Evolutionary conservation across 2,113 vertebrate species (phyloP), one percentile per base, ranked within the genome.

Genomic region (Hiodon tergisus): DNA sequence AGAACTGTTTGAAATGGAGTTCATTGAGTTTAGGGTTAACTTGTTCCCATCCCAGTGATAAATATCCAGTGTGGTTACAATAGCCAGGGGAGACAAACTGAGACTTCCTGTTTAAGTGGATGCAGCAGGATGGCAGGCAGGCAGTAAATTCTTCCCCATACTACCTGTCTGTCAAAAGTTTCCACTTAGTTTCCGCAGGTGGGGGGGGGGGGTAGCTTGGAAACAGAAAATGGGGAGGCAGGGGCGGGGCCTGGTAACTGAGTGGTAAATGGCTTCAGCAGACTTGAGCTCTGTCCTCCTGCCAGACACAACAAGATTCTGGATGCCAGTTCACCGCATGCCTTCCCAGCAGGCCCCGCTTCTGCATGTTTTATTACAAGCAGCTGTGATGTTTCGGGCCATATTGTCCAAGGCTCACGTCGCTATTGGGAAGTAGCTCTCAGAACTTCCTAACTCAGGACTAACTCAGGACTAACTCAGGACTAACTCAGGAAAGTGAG

Each of bases 221-320:
- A 31, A 31, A 31, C 31, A 31, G 31, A 31, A 31, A 31, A 31
- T 0, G 31, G 31, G 31, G 31, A 31, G 31, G 31, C 31, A 31
- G 31, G 31, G 31, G 31, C 31, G 31, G 31, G 31, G 31, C 31
- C 31, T 31, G 31, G 31, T 31, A 31, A 31, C 2, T 31, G 31
- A 31, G 31, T 31, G 31, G 31, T 57, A 83, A 79, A 89, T 84
- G 81, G 65, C 81, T 90, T 87, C 68, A 84, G 72, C 86, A 89
- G 88, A 82, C 57, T 17, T 50, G 4, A 63, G 58, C 76, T 50
- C 75, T 52, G 79, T 85, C 76, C 79, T 84, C 17, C 17, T 11
- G 47, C 3, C 47, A 48, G 54, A 17, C 17, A 46, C 54, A 14
- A 8, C 8, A n/a, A 69, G 71, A 74, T 59, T 48, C 0, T 6